phyloP scores from a whole-genome alignment of 2,888 invertebrate genomes.

The Rhingia rostrata region DNA sequence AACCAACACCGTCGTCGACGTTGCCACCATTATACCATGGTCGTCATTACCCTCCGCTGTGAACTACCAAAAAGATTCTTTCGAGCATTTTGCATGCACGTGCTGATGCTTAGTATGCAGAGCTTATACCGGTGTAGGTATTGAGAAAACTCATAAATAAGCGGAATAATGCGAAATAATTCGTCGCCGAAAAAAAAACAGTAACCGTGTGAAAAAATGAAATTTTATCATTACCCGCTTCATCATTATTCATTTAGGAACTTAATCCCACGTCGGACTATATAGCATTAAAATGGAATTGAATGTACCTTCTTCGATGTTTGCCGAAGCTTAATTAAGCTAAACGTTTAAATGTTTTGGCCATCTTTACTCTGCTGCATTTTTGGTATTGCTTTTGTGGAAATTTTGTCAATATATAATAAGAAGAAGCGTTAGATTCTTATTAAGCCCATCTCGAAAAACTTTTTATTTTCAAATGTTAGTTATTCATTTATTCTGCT shows the following conservation, averaged over 20 bases:
- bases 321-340: constrained; percentile 57
- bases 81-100: constrained; percentile 25
- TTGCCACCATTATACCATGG: constrained; percentile 19
- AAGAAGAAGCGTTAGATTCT: no score
- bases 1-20: constrained; percentile 13
- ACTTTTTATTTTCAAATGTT: no score
- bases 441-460: no score
- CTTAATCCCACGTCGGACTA: constrained; percentile 2
- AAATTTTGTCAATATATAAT: background rate
- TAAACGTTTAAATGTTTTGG: constrained; percentile 58
- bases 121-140: constrained; percentile 13
- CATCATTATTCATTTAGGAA: constrained; percentile 53
- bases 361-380: constrained; percentile 27
- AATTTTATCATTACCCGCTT: constrained; percentile 45
- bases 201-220: constrained; percentile 22
- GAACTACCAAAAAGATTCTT: constrained; percentile 48
- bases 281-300: constrained; percentile 49
- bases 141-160: background rate
- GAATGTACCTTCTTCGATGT: constrained; percentile 58
- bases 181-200: constrained; percentile 29
- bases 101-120: constrained; percentile 31
- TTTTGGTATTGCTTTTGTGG: constrained; percentile 21
- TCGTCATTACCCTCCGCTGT: constrained; percentile 33
- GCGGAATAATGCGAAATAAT: constrained; percentile 43
- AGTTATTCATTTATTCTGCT: no score